These are phyloP conservation scores for Trichacis sp. DNA, from an alignment of 2,888 invertebrate species.

Conservation along the genomic window DNA sequence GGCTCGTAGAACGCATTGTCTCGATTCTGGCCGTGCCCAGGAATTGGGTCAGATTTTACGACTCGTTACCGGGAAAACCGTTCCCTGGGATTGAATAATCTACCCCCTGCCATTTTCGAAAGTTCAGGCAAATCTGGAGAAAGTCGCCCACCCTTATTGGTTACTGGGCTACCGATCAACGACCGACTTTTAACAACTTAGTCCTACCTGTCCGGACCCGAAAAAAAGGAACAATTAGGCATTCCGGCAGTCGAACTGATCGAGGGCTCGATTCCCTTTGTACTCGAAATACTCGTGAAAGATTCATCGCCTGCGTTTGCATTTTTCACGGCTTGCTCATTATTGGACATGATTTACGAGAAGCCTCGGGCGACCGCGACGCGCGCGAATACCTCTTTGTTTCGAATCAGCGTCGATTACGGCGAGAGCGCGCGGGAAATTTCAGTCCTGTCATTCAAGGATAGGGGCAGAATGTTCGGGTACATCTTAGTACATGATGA, in stretches of 20 bases:
- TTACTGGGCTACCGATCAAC: not conserved
- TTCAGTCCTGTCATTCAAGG: not conserved
- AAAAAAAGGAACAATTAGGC: not conserved
- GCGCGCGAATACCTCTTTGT: not conserved
- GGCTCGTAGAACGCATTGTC: not conserved
- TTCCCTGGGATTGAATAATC: not conserved
- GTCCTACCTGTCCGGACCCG: not conserved
- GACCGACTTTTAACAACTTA: not conserved
- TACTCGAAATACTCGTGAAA: not conserved
- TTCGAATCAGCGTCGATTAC: not conserved
- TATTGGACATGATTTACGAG: not conserved
- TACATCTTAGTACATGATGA: too few relatives aligned
- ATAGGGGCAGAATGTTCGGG: too few relatives aligned
- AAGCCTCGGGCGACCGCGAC: not conserved
- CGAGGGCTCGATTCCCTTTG: not conserved
- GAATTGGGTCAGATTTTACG: not conserved
- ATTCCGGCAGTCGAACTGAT: not conserved
- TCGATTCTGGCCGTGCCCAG: not conserved
- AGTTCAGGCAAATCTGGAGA: not conserved
- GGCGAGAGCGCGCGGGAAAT: not conserved
- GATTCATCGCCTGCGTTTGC: not conserved
- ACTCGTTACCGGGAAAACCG: not conserved
- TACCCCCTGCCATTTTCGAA: not conserved
- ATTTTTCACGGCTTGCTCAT: constrained; percentile 4
- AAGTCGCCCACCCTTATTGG: not conserved